Evolutionary conservation across 2,113 vertebrate species (phyloP).

Genomic region (Theropithecus gelada): DNA sequence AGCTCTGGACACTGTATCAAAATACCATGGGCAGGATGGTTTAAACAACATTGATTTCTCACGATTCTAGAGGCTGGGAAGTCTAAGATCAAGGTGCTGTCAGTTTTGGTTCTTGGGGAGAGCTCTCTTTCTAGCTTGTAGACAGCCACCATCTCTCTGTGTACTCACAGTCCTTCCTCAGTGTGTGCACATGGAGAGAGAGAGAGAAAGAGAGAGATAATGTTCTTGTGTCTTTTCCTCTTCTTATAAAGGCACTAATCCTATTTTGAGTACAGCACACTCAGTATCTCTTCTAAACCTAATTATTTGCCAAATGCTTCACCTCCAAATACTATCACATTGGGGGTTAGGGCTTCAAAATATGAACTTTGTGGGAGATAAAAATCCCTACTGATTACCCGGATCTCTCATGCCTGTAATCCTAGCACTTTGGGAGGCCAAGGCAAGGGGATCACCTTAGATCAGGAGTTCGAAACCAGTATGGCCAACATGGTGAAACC

Average conservation of each 20-base stretch:
- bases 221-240: not conserved
- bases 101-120: not conserved
- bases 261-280: not conserved
- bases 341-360: not conserved
- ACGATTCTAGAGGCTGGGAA: not conserved
- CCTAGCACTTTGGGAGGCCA: too few species aligned
- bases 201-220: not conserved
- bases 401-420: too few species aligned
- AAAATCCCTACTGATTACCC: too few species aligned
- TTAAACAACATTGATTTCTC: not conserved
- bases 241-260: not conserved
- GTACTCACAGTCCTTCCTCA: not conserved
- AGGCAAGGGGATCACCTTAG: too few species aligned
- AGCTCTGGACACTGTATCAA: not conserved
- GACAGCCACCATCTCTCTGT: not conserved
- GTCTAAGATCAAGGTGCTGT: not conserved
- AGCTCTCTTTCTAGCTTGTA: not conserved
- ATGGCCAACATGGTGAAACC: too few species aligned
- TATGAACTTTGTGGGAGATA: not conserved
- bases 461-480: too few species aligned
- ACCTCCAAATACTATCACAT: not conserved
- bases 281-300: not conserved
- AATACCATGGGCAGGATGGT: not conserved
- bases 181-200: not conserved
- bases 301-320: not conserved